phyloP scores from a whole-genome alignment of 1,140 invertebrate species.

The Cryptotermes secundus region DNA sequence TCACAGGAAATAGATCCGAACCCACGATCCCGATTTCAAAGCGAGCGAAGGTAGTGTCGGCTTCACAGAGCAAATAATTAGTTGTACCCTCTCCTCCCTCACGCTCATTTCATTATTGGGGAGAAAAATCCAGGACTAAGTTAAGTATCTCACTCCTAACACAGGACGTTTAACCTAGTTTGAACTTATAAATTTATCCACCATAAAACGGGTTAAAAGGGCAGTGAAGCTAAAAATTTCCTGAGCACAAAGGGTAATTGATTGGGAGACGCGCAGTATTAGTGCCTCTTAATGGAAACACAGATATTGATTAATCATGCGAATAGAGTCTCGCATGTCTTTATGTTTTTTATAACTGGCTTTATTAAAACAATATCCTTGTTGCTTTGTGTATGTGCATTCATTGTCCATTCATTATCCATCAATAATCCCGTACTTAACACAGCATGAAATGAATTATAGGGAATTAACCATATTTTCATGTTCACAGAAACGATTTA shows the following conservation, averaged over 20 bases:
- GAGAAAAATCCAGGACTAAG: background rate
- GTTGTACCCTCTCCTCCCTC: background rate
- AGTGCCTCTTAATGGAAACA: background rate
- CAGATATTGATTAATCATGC: background rate
- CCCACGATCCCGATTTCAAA: too few relatives aligned
- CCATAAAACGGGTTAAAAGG: background rate
- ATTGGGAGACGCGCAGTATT: background rate
- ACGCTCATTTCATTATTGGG: background rate
- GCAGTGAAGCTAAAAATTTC: background rate
- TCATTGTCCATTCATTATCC: background rate
- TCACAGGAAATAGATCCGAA: too few relatives aligned
- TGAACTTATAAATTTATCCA: background rate
- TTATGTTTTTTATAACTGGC: background rate
- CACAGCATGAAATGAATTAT: background rate
- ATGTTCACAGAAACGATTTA: background rate
- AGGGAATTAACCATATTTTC: background rate
- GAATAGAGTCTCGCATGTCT: background rate
- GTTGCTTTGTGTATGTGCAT: background rate
- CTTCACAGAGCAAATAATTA: background rate
- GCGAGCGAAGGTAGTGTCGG: too few relatives aligned
- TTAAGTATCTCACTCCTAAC: background rate
- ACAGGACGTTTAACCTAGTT: background rate
- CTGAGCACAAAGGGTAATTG: background rate
- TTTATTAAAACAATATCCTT: background rate
- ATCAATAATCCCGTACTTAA: background rate